These are phyloP conservation scores for Colletes latitarsis DNA, from an alignment of 1,140 invertebrate species.

Conservation along the genomic window DNA sequence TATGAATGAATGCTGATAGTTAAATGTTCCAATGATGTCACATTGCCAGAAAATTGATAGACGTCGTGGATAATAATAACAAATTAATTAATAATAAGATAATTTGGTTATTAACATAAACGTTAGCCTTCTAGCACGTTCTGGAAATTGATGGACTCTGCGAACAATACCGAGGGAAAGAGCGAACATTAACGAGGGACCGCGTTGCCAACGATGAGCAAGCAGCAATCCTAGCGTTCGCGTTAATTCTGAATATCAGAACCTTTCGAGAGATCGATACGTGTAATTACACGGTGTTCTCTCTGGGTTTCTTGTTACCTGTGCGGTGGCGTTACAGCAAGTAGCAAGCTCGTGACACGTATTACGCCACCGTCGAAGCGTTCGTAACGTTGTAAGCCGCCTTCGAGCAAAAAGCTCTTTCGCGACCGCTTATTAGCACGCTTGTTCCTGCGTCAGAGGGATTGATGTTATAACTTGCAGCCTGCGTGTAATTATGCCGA, in stretches of 20 bases:
- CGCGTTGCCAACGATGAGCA: too few relatives aligned
- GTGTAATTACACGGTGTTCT: conserved; percentile 5
- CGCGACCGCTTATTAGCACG: conserved; percentile 39
- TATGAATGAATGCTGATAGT: too few relatives aligned
- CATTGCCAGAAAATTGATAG: too few relatives aligned
- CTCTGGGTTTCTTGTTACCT: neutral
- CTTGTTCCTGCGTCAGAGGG: conserved; percentile 26
- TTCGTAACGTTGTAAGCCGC: neutral
- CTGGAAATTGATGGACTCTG: too few relatives aligned
- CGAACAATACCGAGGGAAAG: too few relatives aligned
- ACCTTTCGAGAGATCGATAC: neutral
- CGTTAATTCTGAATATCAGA: neutral
- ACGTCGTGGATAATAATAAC: too few relatives aligned
- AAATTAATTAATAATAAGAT: too few relatives aligned
- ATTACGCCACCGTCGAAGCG: conserved; percentile 9
- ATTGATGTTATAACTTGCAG: conserved; percentile 33
- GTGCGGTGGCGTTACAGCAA: neutral
- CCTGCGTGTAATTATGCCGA: conserved; percentile 24
- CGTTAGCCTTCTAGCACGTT: too few relatives aligned
- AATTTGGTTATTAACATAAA: too few relatives aligned
- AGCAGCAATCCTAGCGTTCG: too few relatives aligned
- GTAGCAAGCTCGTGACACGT: conserved; percentile 17
- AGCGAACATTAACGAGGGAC: too few relatives aligned
- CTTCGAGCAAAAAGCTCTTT: conserved; percentile 15
- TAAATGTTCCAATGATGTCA: too few relatives aligned